Conservation (phyloP, 2,113 vertebrate species). For the Zapornia atra region DNA sequence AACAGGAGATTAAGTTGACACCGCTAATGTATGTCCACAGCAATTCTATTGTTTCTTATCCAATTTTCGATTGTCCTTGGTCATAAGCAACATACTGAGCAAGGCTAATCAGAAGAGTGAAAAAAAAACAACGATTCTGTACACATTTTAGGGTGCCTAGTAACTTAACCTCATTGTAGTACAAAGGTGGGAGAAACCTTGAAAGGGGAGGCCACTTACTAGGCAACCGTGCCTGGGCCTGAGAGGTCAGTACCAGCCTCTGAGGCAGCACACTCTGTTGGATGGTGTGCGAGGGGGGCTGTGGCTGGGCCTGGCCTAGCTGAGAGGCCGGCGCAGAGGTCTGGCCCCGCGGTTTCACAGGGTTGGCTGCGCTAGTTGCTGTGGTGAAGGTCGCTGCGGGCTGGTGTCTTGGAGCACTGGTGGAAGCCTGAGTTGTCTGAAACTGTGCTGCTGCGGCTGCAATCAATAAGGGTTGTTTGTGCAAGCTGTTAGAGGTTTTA, state of each 20-base stretch:
- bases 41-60: slow-evolving; percentile 72
- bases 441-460: slow-evolving; percentile 85
- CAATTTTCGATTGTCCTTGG: slow-evolving; percentile 69
- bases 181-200: slow-evolving; percentile 70
- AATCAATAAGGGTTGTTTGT: slow-evolving; percentile 86
- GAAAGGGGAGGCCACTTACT: slow-evolving; percentile 92
- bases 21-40: slow-evolving; percentile 75
- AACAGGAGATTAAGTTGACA: slow-evolving; percentile 77
- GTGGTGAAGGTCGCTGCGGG: slow-evolving; percentile 81
- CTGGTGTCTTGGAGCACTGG: slow-evolving; percentile 84
- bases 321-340: slow-evolving; percentile 73
- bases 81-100: slow-evolving; percentile 59
- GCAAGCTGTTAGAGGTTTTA: slow-evolving; percentile 80
- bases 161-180: slow-evolving; percentile 71
- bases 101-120: slow-evolving; percentile 71
- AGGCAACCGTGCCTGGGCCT: slow-evolving; percentile 98
- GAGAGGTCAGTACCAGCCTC: slow-evolving; percentile 96
- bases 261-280: slow-evolving; percentile 90
- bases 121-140: slow-evolving; percentile 75
- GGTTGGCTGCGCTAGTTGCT: slow-evolving; percentile 81
- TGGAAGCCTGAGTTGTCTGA: slow-evolving; percentile 87
- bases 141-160: slow-evolving; percentile 72
- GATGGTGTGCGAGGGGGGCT: slow-evolving; percentile 81
- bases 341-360: slow-evolving; percentile 80
- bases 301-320: slow-evolving; percentile 82